Evolutionary conservation across 2,797 vertebrate species (phyloP).

Genomic region (Chelmon rostratus): DNA sequence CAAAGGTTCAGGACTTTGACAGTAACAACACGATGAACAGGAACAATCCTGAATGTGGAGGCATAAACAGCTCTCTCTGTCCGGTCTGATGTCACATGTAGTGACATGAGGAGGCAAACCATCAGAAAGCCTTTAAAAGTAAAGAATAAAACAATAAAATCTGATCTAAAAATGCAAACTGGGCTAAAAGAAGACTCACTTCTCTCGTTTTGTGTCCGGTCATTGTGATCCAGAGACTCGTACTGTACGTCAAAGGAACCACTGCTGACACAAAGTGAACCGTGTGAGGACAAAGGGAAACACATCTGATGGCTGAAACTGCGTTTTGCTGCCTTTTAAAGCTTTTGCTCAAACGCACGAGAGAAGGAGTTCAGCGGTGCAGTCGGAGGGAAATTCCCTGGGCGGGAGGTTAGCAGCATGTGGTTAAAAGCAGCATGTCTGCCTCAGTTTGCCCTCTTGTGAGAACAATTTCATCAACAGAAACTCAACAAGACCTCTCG

Average conservation of each 20-base stretch:
- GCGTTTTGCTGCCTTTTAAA: constrained; percentile 26
- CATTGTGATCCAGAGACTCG: neutral
- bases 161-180: neutral
- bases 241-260: neutral
- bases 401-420: constrained; percentile 61
- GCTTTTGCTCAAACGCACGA: constrained; percentile 41
- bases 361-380: constrained; percentile 13
- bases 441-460: constrained; percentile 53
- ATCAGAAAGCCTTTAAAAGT: neutral
- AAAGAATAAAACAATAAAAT: neutral
- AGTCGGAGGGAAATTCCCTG: constrained; percentile 51
- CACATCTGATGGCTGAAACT: neutral
- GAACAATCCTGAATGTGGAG: neutral
- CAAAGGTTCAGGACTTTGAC: neutral
- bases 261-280: neutral
- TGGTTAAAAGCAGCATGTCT: constrained; percentile 68
- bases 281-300: constrained; percentile 5
- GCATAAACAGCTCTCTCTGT: neutral
- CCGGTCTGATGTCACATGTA: constrained; percentile 2
- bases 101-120: neutral
- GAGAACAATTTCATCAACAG: constrained; percentile 79
- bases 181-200: neutral
- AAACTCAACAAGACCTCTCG: constrained; percentile 49
- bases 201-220: neutral
- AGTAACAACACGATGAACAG: neutral